Evolutionary conservation across 2,888 invertebrate species (phyloP).

Genomic region (Agonopterix heracliana): DNA sequence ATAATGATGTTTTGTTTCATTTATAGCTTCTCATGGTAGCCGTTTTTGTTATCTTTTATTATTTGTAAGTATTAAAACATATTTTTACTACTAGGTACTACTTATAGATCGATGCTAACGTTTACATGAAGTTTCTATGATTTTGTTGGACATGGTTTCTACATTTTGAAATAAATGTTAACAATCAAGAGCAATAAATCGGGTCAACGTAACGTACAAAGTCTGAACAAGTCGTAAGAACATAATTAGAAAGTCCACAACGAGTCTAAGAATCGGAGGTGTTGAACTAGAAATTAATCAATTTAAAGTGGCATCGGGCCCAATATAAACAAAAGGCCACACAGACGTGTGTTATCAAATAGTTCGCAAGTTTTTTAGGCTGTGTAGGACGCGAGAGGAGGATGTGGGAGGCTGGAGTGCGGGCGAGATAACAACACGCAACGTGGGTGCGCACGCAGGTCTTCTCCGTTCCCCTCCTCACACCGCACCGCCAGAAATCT

Average conservation of each 20-base stretch:
- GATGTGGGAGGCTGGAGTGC: slow-evolving; percentile 21
- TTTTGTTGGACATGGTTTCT: no score
- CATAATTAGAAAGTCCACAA: slow-evolving; percentile 14
- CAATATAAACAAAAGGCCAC: slow-evolving; percentile 70
- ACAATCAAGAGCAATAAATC: no score
- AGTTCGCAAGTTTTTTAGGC: slow-evolving; percentile 58
- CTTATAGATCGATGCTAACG: no score
- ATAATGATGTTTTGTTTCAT: not conserved
- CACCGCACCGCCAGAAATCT: slow-evolving; percentile 51
- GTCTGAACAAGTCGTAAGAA: slow-evolving; percentile 1
- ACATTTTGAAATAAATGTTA: no score
- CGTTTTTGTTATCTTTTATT: no score
- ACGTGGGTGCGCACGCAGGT: slow-evolving; percentile 50
- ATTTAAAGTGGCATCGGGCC: slow-evolving; percentile 68
- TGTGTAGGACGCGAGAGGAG: slow-evolving; percentile 37
- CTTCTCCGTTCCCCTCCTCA: slow-evolving; percentile 38
- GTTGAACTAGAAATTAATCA: slow-evolving; percentile 65
- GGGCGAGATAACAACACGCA: slow-evolving; percentile 49
- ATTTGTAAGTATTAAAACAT: no score
- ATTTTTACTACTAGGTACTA: no score
- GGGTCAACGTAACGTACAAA: not conserved
- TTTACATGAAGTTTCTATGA: no score
- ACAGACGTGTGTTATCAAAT: slow-evolving; percentile 64
- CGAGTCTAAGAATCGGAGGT: slow-evolving; percentile 45
- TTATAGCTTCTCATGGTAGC: no score